phyloP scores from a whole-genome alignment of 1,140 invertebrate species.

The Saccostrea echinata region DNA sequence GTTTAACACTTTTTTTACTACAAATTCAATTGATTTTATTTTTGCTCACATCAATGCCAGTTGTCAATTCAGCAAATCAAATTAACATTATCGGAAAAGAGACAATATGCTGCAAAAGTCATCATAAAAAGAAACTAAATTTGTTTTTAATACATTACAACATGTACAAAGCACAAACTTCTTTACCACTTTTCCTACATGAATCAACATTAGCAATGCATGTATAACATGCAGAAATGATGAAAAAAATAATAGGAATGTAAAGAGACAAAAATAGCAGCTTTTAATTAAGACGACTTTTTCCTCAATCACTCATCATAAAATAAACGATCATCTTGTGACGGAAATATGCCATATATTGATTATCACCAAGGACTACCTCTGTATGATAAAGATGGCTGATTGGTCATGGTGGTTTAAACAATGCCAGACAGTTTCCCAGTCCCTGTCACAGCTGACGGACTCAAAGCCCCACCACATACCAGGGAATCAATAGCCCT shows the following conservation, averaged over 20 bases:
- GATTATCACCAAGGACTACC: neutral
- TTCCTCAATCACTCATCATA: neutral
- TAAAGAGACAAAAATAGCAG: neutral
- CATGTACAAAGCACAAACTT: neutral
- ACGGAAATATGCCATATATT: neutral
- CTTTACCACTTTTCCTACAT: too few relatives aligned
- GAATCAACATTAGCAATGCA: too few relatives aligned
- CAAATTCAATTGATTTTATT: constrained; percentile 1
- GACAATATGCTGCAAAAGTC: neutral
- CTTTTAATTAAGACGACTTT: neutral
- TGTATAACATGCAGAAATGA: neutral
- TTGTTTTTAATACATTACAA: neutral
- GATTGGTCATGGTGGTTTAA: neutral
- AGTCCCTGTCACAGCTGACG: neutral
- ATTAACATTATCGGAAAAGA: neutral
- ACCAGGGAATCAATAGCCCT: neutral
- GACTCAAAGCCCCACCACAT: neutral
- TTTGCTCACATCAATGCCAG: neutral
- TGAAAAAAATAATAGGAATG: neutral
- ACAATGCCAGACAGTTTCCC: constrained; percentile 10
- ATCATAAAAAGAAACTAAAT: neutral
- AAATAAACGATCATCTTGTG: neutral
- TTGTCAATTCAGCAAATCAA: neutral
- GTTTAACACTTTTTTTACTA: constrained; percentile 7
- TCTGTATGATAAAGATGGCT: neutral